Percentiles rank a stretch among this genome's conserved stretches.
Conservation (phyloP, 2,888 invertebrate genomes). For the Stegana nigrithorax region DNA sequence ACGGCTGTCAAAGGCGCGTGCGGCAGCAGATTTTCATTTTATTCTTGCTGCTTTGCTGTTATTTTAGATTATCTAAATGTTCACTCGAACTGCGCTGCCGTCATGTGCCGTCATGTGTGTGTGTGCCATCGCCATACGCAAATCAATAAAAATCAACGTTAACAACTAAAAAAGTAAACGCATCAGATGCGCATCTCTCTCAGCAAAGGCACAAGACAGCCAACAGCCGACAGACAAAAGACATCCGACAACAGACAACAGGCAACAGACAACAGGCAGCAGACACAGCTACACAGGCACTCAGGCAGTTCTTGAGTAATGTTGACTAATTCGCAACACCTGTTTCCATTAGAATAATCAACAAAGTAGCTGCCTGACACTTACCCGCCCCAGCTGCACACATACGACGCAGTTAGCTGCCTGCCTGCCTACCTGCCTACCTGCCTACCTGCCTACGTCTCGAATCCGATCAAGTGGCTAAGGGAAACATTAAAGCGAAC, state of each 20-base stretch:
- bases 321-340: slow-evolving; percentile 26
- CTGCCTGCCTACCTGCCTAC: too few relatives aligned
- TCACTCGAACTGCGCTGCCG: not conserved
- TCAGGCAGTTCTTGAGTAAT: slow-evolving; percentile 14
- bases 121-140: not conserved
- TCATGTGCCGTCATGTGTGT: not conserved
- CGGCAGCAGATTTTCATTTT: not conserved
- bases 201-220: not conserved
- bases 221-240: not conserved
- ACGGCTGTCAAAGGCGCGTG: not conserved
- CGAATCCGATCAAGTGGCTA: too few relatives aligned
- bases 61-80: not conserved
- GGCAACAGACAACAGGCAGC: not conserved
- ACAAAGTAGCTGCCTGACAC: not conserved
- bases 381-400: too few relatives aligned
- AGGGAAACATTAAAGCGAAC: too few relatives aligned
- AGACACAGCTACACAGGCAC: not conserved
- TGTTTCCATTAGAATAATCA: slow-evolving; percentile 26
- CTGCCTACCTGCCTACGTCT: too few relatives aligned
- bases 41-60: not conserved
- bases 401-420: too few relatives aligned
- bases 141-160: slow-evolving; percentile 19
- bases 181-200: not conserved
- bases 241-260: not conserved
- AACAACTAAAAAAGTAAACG: not conserved